Percentiles rank a stretch among this genome's conserved stretches.
Evolutionary conservation across 2,113 vertebrate species (phyloP).

Genomic region (Macroglossus sobrinus): DNA sequence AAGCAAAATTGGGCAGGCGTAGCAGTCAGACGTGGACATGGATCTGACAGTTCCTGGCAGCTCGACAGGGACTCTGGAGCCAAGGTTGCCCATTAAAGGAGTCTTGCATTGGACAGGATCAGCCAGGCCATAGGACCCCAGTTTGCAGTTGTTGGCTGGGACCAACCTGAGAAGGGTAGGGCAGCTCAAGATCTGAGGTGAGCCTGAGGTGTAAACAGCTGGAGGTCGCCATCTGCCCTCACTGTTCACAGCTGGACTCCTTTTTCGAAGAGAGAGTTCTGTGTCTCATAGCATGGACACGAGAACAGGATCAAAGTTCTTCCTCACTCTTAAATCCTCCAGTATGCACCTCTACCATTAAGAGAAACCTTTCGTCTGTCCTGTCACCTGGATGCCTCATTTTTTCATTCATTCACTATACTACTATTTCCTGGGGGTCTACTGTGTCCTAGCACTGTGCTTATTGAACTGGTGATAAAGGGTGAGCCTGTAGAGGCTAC

Average conservation of each 20-base stretch:
- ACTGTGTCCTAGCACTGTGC: background rate
- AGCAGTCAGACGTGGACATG: background rate
- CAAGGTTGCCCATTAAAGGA: background rate
- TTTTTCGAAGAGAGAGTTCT: background rate
- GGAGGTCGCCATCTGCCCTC: background rate
- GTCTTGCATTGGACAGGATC: fast-evolving
- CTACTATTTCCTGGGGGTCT: background rate
- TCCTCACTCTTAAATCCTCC: background rate
- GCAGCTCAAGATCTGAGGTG: background rate
- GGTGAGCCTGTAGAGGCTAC: background rate
- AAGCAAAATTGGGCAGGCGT: background rate
- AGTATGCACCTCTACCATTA: background rate
- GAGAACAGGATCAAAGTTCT: background rate
- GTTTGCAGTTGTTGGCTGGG: background rate
- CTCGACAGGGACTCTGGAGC: background rate
- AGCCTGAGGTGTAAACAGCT: background rate
- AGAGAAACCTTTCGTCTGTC: background rate
- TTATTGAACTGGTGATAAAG: background rate
- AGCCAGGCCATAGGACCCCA: background rate
- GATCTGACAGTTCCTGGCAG: background rate
- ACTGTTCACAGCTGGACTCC: background rate
- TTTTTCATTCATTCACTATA: background rate
- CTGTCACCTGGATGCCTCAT: background rate
- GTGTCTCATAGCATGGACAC: background rate
- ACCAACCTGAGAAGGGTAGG: background rate